Conservation (phyloP, 2,113 vertebrate species). For the Heptranchias perlo region DNA sequence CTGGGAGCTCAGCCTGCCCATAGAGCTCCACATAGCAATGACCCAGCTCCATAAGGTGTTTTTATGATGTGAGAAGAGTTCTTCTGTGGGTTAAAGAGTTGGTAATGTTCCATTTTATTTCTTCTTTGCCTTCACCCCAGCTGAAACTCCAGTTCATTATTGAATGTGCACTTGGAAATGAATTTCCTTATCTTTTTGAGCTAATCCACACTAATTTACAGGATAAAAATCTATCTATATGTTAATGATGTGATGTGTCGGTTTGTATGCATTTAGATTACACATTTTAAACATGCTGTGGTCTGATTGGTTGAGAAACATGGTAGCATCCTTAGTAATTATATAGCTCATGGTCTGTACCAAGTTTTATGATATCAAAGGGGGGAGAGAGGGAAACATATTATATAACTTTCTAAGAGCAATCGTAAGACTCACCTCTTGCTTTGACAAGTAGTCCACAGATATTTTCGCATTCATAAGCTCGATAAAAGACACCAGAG, state of each 20-base stretch:
- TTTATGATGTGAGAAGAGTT: not conserved
- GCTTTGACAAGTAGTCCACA: not conserved
- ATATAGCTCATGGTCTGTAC: slow-evolving; percentile 21
- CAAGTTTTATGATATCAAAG: slow-evolving; percentile 2
- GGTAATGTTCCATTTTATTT: slow-evolving; percentile 17
- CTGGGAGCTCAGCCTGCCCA: too few relatives aligned
- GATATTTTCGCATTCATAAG: not conserved
- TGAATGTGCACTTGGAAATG: slow-evolving; percentile 26
- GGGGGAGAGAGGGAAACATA: not conserved
- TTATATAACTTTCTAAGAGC: not conserved
- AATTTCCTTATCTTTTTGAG: slow-evolving; percentile 35
- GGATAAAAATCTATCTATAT: slow-evolving; percentile 31
- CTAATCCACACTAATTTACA: slow-evolving; percentile 37
- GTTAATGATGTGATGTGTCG: slow-evolving; percentile 27
- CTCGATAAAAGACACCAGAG: slow-evolving; percentile 6
- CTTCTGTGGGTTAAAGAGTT: slow-evolving; percentile 1
- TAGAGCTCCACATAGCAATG: not conserved
- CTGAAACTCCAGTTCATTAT: slow-evolving; percentile 11
- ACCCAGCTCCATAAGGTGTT: not conserved
- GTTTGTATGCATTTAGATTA: slow-evolving; percentile 36
- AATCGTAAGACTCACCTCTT: not conserved
- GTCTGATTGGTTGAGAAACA: not conserved
- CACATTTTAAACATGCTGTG: slow-evolving; percentile 23
- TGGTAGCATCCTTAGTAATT: slow-evolving; percentile 27
- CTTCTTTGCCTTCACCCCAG: not conserved